A percentile compares a stretch with the other conserved stretches of the same genome.
phyloP scores from a whole-genome alignment of 2,797 vertebrate genomes.

The Sebastes hubbsi region DNA sequence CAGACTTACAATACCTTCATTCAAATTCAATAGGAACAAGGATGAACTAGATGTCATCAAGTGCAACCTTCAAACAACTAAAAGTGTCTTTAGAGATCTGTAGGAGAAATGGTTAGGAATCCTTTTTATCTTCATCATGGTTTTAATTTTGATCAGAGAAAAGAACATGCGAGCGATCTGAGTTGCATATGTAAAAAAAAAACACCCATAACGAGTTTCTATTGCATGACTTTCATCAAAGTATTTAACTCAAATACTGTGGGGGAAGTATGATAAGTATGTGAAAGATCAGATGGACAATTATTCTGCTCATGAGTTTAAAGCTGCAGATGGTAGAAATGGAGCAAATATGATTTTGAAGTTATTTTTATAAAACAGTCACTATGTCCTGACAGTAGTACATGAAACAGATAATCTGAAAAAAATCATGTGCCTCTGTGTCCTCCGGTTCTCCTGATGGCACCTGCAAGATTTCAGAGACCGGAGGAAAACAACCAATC shows the following conservation, averaged over 20 bases:
- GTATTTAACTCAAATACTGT: not conserved
- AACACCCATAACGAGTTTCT: not conserved
- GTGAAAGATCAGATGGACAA: not conserved
- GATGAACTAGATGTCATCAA: not conserved
- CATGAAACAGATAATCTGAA: fast-evolving
- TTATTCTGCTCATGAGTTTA: not conserved
- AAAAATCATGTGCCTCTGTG: too few relatives aligned
- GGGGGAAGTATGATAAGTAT: not conserved
- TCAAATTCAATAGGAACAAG: not conserved
- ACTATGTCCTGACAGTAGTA: too few relatives aligned
- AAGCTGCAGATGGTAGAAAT: fast-evolving
- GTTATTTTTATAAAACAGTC: too few relatives aligned
- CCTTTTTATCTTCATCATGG: not conserved
- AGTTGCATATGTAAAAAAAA: not conserved
- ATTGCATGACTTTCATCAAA: not conserved
- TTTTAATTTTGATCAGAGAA: not conserved
- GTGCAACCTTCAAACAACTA: not conserved
- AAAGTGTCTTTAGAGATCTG: not conserved
- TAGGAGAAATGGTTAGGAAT: fast-evolving
- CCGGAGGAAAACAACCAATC: too few relatives aligned
- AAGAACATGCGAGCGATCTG: not conserved
- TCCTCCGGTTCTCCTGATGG: too few relatives aligned
- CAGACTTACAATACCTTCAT: not conserved
- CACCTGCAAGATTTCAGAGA: too few relatives aligned
- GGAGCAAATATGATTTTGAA: too few relatives aligned